phyloP scores from a whole-genome alignment of 2,113 vertebrate species.

The Delphinus delphis region DNA sequence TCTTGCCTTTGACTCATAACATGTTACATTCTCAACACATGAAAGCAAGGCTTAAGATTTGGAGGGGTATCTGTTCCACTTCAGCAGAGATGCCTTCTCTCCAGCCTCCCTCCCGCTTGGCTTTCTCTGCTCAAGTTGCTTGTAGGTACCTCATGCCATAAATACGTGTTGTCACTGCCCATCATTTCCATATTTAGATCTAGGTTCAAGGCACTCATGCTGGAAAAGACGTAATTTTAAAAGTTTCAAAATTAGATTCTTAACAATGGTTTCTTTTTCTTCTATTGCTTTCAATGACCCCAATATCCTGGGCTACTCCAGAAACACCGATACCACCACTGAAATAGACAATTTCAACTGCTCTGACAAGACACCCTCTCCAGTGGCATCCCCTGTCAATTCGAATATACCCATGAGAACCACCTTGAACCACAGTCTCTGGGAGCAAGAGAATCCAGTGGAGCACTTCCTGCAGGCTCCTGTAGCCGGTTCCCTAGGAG shows the following conservation, averaged over 20 bases:
- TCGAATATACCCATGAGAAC: slow-evolving; percentile 52
- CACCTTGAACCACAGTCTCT: slow-evolving; percentile 62
- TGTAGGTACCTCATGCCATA: not conserved
- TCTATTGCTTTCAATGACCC: not conserved
- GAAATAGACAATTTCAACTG: not conserved
- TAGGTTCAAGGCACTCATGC: not conserved
- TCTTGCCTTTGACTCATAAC: not conserved
- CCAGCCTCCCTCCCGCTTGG: not conserved
- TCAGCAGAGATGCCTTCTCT: not conserved
- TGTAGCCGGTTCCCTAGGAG: slow-evolving; percentile 57
- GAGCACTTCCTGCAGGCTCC: slow-evolving; percentile 1
- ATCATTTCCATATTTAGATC: not conserved
- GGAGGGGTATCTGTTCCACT: not conserved
- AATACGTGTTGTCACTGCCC: not conserved
- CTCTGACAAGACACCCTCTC: not conserved
- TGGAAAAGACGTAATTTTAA: not conserved
- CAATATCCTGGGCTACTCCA: not conserved
- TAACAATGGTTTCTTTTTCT: slow-evolving; percentile 29
- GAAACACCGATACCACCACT: not conserved
- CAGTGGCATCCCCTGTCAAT: not conserved
- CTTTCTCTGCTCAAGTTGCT: not conserved
- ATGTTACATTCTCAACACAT: not conserved
- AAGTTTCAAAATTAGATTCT: not conserved
- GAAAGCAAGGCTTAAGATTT: not conserved
- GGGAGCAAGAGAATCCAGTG: slow-evolving; percentile 59